phyloP scores from a whole-genome alignment of 1,140 invertebrate genomes.

The Musca domestica region DNA sequence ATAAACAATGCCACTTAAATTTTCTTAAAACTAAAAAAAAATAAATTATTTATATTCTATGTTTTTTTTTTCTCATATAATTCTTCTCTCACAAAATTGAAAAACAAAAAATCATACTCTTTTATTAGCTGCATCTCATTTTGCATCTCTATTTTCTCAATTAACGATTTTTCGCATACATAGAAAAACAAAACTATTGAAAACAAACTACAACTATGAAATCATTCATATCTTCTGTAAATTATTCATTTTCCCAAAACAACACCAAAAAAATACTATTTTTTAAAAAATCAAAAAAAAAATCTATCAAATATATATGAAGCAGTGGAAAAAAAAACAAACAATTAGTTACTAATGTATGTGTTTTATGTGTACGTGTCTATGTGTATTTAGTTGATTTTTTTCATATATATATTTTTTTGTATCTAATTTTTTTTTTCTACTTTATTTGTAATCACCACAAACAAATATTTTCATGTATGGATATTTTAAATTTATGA shows the following conservation, averaged over 20 bases:
- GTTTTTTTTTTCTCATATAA: neutral
- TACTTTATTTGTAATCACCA: conserved; percentile 29
- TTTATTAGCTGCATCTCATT: conserved; percentile 15
- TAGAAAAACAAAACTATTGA: neutral
- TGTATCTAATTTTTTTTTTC: conserved; percentile 20
- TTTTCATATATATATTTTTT: conserved; percentile 30
- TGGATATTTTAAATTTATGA: neutral
- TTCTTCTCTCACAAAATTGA: conserved; percentile 21
- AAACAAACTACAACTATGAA: neutral
- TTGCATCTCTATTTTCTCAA: conserved; percentile 11
- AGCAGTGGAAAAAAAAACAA: neutral
- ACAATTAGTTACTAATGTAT: conserved; percentile 9
- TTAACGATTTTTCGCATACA: neutral
- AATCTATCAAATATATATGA: neutral
- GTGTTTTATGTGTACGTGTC: conserved; percentile 50
- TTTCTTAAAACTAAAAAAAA: no score
- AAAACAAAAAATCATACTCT: conserved; percentile 28
- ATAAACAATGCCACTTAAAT: no score
- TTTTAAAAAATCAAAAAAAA: conserved; percentile 1
- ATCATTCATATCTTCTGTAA: neutral
- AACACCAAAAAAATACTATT: neutral
- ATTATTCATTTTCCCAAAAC: conserved; percentile 4
- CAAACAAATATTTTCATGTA: conserved; percentile 45
- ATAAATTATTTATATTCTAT: neutral
- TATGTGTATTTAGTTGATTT: conserved; percentile 52